These are phyloP conservation scores for Spongilla lacustris DNA, from an alignment of 37 sponge, comb jelly and placozoan genomes.

Conservation along the genomic window DNA sequence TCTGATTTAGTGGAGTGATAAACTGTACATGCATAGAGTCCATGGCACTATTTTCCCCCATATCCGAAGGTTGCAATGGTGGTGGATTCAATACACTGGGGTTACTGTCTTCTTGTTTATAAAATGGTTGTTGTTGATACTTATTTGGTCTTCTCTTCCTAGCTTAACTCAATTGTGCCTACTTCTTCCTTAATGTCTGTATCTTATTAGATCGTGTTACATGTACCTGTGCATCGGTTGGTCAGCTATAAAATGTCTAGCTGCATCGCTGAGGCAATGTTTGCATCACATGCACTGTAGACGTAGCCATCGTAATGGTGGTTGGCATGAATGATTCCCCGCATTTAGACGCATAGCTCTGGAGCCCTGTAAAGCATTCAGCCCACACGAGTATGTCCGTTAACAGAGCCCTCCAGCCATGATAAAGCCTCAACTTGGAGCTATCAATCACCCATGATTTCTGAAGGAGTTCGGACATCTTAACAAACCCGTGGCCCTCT, in stretches of 20 bases:
- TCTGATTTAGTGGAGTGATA: background rate
- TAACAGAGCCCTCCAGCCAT: background rate
- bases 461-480: background rate
- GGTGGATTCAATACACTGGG: background rate
- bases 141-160: background rate
- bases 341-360: constrained; percentile 16
- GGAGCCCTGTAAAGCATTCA: constrained; percentile 18
- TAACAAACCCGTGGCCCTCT: background rate
- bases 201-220: too few relatives aligned
- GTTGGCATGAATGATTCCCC: background rate
- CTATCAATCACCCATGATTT: background rate
- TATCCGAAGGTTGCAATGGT: background rate
- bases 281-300: background rate
- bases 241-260: too few relatives aligned
- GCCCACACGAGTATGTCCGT: constrained; percentile 37
- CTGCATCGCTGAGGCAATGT: background rate
- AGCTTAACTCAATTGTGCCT: too few relatives aligned
- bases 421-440: background rate
- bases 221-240: too few relatives aligned
- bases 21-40: background rate
- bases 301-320: background rate
- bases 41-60: background rate
- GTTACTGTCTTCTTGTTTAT: background rate
- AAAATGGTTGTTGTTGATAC: background rate
- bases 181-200: too few relatives aligned